Conservation (phyloP, 2,888 invertebrate genomes). For the Drosophila siamana region DNA sequence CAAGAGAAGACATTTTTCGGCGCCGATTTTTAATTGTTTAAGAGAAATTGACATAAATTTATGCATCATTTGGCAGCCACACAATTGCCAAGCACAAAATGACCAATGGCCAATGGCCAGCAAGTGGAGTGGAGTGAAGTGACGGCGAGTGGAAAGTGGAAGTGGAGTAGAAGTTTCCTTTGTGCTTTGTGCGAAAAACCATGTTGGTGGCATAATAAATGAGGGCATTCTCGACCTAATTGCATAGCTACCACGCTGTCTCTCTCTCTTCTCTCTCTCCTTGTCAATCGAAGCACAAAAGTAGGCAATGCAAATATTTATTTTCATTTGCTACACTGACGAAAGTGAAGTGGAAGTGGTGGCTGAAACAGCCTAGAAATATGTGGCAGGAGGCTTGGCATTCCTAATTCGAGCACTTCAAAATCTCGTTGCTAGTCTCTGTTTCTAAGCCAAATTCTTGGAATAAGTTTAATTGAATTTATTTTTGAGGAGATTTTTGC, state of each 20-base stretch:
- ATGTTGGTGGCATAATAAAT: constrained; percentile 55
- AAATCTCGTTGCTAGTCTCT: neutral
- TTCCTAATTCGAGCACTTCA: neutral
- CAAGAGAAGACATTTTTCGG: constrained; percentile 17
- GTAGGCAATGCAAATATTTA: constrained; percentile 61
- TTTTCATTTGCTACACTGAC: constrained; percentile 37
- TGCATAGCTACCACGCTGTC: constrained; percentile 22
- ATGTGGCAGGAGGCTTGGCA: neutral
- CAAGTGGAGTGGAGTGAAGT: neutral
- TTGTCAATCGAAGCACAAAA: constrained; percentile 38
- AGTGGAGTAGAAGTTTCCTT: constrained; percentile 3
- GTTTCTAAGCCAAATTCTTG: constrained; percentile 14
- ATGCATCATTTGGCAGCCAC: constrained; percentile 61
- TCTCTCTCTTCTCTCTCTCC: neutral
- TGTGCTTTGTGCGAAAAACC: constrained; percentile 37
- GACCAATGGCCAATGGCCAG: constrained; percentile 37
- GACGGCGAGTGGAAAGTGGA: neutral
- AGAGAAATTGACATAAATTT: constrained; percentile 74
- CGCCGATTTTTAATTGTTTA: constrained; percentile 68
- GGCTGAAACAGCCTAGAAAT: neutral
- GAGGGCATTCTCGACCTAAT: constrained; percentile 52
- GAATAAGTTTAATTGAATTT: constrained; percentile 36
- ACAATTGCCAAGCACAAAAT: constrained; percentile 37
- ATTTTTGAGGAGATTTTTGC: constrained; percentile 22
- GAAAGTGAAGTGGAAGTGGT: constrained; percentile 13